Conservation (phyloP, 2,113 vertebrate species). For the Passer montanus region DNA sequence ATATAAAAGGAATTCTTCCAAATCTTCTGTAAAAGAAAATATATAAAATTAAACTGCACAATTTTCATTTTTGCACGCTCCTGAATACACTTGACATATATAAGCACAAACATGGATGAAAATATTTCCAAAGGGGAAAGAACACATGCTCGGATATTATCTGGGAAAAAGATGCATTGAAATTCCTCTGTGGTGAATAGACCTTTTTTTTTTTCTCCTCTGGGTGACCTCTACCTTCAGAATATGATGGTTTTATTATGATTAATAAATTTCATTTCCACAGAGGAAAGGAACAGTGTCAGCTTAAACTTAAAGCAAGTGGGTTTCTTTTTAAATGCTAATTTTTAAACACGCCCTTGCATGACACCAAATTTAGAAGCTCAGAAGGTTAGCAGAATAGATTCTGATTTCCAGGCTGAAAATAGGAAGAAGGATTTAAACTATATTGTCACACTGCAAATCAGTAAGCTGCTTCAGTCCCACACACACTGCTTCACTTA, state of each 20-base stretch:
- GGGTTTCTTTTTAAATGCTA: conserved; percentile 81
- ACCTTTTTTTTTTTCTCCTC: conserved; percentile 48
- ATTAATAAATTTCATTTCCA: conserved; percentile 85
- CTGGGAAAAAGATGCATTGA: conserved; percentile 29
- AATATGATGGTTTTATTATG: conserved; percentile 79
- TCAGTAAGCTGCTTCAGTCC: conserved; percentile 13
- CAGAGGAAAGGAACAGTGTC: conserved; percentile 78
- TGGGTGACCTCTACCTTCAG: conserved; percentile 79
- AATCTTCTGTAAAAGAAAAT: not conserved
- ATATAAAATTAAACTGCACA: not conserved
- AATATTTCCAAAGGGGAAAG: conserved; percentile 19
- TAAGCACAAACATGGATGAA: conserved; percentile 8
- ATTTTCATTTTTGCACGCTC: not conserved
- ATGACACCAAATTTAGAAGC: conserved; percentile 73
- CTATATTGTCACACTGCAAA: not conserved
- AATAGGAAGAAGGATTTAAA: conserved; percentile 9
- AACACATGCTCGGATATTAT: conserved; percentile 24
- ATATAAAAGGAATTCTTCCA: not conserved
- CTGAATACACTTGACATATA: not conserved
- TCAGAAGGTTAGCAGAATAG: conserved; percentile 73
- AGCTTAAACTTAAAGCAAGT: conserved; percentile 78
- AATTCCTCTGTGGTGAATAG: conserved; percentile 58
- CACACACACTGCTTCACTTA: not conserved
- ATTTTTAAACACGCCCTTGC: conserved; percentile 76
- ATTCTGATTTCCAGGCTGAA: conserved; percentile 23